Base-by-base conservation (phyloP, 1,140 invertebrate genomes). In the Apis dorsata region DNA sequence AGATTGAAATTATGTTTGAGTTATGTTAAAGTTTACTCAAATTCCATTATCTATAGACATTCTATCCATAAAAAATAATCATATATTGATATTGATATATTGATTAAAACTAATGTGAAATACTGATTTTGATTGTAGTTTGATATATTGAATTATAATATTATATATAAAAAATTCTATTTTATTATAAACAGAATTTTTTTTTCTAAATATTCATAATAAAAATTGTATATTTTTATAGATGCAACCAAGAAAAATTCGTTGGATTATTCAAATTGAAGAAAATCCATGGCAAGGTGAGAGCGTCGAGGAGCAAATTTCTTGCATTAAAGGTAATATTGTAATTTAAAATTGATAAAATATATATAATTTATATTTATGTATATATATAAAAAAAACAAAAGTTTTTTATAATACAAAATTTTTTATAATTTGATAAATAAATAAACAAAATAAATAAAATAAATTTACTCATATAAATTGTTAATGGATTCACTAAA, bases 221-320 rank as follows among this genome's bases (percentile, higher is more conserved):
- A 13, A 24, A 59, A 68, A 34, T 53, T 12, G 21, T 21, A 62
- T 17, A 21, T 19, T 70, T 28, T 84, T 81, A 63, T 53, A 91
- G 87, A 92, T 92, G 91, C 86, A 88, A 68, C 75, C 85, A 28
- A 90, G 93, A 49, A 94, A 93, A 83, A 92, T 95, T 86, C 94
- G 93, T 76, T 95, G 95, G 95, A 91, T 95, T 57, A 93, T 95
- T 66, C 90, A 95, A 80, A 86, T 94, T 51, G 92, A 93, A 8
- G 94, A 94, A 62, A 87, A 93, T 60, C 92, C 94, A 57, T 91
- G 92, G 71, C 89, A 91, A 13, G 89, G 88, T 28, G 93, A 91
- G 34, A 93, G 94, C 0, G 94, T 95, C 70, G 95, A 95, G 83
- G 90, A 93, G 57, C 94, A 95, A 90, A 92, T 95, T n/a, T 93